phyloP scores from a whole-genome alignment of 2,888 invertebrate species.

The Drosophila neotestacea region DNA sequence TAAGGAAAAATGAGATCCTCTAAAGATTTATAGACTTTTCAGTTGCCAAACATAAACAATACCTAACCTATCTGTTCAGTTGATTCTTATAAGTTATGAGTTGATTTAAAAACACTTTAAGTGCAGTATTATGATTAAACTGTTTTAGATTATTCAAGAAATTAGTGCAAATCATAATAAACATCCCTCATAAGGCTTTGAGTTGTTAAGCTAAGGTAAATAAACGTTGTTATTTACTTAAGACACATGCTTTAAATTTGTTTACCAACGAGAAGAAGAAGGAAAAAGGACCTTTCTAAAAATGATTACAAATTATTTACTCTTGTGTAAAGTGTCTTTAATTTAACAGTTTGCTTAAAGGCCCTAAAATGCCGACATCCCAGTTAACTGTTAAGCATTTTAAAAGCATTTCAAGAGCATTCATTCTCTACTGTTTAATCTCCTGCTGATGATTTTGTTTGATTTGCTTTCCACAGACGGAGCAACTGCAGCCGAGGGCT shows the following conservation, averaged over 20 bases:
- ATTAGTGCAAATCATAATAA: too few species aligned
- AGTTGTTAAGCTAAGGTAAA: neutral
- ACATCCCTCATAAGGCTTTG: neutral
- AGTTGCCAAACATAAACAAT: neutral
- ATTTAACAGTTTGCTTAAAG: conserved; percentile 29
- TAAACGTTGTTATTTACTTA: conserved; percentile 4
- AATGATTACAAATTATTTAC: conserved; percentile 34
- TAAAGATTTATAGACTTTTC: neutral
- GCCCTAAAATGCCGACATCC: neutral
- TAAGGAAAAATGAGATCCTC: neutral
- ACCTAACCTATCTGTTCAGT: neutral
- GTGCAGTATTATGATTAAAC: neutral
- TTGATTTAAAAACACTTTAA: neutral
- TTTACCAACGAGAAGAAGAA: conserved; percentile 11
- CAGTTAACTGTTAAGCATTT: conserved; percentile 10
- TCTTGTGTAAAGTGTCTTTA: conserved; percentile 33
- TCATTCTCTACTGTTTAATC: conserved; percentile 34
- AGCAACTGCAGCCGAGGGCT: conserved; percentile 13
- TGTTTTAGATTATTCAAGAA: neutral
- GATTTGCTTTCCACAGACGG: conserved; percentile 33
- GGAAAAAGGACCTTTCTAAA: conserved; percentile 1
- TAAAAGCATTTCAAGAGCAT: conserved; percentile 34
- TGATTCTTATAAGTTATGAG: neutral
- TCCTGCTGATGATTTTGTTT: conserved; percentile 46
- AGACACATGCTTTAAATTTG: conserved; percentile 21